Evolutionary conservation across 64 coral and sea anemone genomes (phyloP).

Genomic region (Actinia tenebrosa): DNA sequence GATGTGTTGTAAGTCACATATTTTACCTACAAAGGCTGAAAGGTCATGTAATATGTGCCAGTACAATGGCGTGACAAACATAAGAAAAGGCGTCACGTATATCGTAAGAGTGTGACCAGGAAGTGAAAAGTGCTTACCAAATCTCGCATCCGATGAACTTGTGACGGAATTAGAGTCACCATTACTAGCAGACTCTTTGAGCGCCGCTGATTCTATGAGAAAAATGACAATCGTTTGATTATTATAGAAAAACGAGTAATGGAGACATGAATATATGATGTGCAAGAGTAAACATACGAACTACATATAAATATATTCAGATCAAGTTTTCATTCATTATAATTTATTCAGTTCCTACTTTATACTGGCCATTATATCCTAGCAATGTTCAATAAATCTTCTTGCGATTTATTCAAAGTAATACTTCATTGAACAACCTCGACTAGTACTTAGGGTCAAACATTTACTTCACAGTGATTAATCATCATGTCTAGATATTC

Average conservation of each 20-base stretch:
- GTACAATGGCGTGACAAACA: not conserved
- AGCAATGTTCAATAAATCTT: too few relatives aligned
- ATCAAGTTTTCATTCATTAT: too few relatives aligned
- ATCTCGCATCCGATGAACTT: slow-evolving; percentile 1
- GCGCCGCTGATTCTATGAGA: not conserved
- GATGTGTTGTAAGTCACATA: not conserved
- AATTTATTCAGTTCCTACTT: too few relatives aligned
- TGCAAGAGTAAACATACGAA: too few relatives aligned
- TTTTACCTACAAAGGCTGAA: not conserved
- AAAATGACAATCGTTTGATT: not conserved
- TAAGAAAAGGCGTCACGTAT: too few relatives aligned
- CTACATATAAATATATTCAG: too few relatives aligned
- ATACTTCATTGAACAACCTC: too few relatives aligned
- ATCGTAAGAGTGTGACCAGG: not conserved
- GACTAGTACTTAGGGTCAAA: too few relatives aligned
- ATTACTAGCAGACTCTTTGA: not conserved
- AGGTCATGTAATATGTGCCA: not conserved
- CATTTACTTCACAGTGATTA: not conserved
- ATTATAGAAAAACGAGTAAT: not conserved
- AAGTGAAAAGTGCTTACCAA: not conserved
- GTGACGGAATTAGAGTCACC: not conserved
- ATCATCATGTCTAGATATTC: not conserved
- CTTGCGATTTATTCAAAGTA: too few relatives aligned
- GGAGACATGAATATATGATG: too few relatives aligned
- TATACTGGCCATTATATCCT: too few relatives aligned